Conservation (phyloP, 2,888 invertebrate species). For the Polymixis lichenea region DNA sequence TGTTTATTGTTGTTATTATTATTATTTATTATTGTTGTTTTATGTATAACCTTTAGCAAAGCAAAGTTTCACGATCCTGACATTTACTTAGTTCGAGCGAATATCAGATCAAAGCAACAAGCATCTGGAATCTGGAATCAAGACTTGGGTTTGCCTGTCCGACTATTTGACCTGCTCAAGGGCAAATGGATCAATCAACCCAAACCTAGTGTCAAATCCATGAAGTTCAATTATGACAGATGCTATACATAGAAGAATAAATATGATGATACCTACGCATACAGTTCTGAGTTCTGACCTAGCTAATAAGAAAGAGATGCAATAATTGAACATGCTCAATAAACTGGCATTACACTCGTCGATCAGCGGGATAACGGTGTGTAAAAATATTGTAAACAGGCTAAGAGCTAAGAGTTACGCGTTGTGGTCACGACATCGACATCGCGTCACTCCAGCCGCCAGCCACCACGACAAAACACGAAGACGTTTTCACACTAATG, state of each 20-base stretch:
- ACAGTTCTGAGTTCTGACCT: conserved; percentile 17
- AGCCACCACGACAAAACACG: conserved; percentile 70
- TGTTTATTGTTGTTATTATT: too few species aligned
- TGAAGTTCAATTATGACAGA: background rate
- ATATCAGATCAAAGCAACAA: conserved; percentile 15
- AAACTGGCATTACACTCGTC: conserved; percentile 30
- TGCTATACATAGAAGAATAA: too few species aligned
- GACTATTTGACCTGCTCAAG: background rate
- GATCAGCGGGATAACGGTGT: conserved; percentile 67
- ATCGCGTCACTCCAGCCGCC: conserved; percentile 44
- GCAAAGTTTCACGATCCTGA: conserved; percentile 34
- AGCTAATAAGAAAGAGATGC: conserved; percentile 12
- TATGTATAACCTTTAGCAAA: conserved; percentile 32
- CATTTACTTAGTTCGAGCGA: conserved; percentile 27
- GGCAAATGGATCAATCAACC: background rate
- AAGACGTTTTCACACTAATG: conserved; percentile 79
- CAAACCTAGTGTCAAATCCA: background rate
- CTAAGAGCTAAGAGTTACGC: conserved; percentile 69
- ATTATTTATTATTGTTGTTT: too few species aligned
- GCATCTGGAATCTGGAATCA: background rate
- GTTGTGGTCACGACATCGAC: conserved; percentile 57
- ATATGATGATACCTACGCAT: background rate
- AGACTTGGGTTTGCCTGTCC: background rate
- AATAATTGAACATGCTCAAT: conserved; percentile 13
- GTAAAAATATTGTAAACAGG: conserved; percentile 72